Evolutionary conservation across 2,797 vertebrate genomes (phyloP).

Genomic region (Emydoidea blandingii): DNA sequence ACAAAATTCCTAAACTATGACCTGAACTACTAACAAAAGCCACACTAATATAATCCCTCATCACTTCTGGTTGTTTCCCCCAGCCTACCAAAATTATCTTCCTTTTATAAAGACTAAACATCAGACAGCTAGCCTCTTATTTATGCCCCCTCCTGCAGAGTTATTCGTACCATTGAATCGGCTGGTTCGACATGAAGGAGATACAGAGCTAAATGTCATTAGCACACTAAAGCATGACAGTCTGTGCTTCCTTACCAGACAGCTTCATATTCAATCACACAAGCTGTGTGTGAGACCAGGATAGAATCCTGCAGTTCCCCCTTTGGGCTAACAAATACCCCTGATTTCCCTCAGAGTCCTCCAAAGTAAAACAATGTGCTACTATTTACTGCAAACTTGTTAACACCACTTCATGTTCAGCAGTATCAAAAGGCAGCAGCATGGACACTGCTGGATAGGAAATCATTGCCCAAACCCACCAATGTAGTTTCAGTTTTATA

Average conservation of each 20-base stretch:
- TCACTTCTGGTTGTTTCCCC: conserved; percentile 16
- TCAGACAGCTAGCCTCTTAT: not conserved
- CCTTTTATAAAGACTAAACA: conserved; percentile 16
- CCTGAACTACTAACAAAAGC: not conserved
- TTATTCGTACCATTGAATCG: not conserved
- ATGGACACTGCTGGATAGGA: not conserved
- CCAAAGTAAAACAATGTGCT: accelerated
- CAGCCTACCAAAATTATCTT: not conserved
- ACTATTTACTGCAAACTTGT: not conserved
- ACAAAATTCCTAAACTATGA: conserved; percentile 49
- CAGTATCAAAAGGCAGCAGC: not conserved
- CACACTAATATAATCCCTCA: conserved; percentile 1
- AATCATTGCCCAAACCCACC: not conserved
- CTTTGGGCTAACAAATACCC: not conserved
- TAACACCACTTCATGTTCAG: conserved; percentile 10
- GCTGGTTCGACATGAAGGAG: conserved; percentile 9
- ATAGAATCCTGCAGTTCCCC: not conserved
- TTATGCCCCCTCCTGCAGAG: conserved; percentile 1
- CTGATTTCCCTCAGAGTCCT: not conserved
- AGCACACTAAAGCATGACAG: not conserved
- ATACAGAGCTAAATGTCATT: not conserved
- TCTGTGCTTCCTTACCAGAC: conserved; percentile 12
- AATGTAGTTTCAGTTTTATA: not conserved
- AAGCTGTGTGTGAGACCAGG: not conserved
- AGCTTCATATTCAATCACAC: not conserved